Percentiles rank a stretch among this genome's conserved stretches.
Evolutionary conservation across 2,888 invertebrate genomes (phyloP).

Genomic region (Mechanitis mazaeus): DNA sequence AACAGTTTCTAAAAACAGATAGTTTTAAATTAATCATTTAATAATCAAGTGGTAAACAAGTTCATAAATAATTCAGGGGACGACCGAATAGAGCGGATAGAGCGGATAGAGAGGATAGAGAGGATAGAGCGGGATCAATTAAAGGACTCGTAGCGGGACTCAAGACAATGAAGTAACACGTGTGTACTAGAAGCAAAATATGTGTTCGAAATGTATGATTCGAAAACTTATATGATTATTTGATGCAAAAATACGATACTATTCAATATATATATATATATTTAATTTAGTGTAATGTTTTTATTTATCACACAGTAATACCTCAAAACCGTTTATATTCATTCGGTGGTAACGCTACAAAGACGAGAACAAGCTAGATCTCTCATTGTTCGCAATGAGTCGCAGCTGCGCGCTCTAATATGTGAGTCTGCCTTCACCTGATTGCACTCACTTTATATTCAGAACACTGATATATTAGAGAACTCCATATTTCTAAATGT

Average conservation of each 20-base stretch:
- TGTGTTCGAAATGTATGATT: slow-evolving; percentile 3
- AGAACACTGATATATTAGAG: slow-evolving; percentile 30
- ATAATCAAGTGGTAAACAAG: slow-evolving; percentile 22
- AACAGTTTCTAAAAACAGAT: not conserved
- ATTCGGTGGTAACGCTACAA: slow-evolving; percentile 3
- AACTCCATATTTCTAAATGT: slow-evolving; percentile 27
- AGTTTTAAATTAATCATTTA: slow-evolving; percentile 19
- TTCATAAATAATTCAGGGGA: slow-evolving; percentile 30
- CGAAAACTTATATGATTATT: slow-evolving; percentile 5
- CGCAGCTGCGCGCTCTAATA: slow-evolving; percentile 57
- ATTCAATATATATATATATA: too few relatives aligned
- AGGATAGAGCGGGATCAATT: slow-evolving; percentile 43
- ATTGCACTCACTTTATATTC: slow-evolving; percentile 39
- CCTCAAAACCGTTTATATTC: too few relatives aligned
- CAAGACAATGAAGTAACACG: slow-evolving; percentile 24
- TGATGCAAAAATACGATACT: not conserved
- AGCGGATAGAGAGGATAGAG: slow-evolving; percentile 19
- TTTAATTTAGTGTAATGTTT: too few relatives aligned
- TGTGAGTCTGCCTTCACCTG: slow-evolving; percentile 38
- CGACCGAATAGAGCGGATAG: slow-evolving; percentile 23
- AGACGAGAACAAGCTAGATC: slow-evolving; percentile 37
- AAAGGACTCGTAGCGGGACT: slow-evolving; percentile 39
- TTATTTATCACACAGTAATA: too few relatives aligned
- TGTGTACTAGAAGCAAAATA: not conserved
- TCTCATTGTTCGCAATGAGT: slow-evolving; percentile 34